Evolutionary conservation across 1,140 invertebrate genomes (phyloP).

Genomic region (Philopotamus ludificatus): DNA sequence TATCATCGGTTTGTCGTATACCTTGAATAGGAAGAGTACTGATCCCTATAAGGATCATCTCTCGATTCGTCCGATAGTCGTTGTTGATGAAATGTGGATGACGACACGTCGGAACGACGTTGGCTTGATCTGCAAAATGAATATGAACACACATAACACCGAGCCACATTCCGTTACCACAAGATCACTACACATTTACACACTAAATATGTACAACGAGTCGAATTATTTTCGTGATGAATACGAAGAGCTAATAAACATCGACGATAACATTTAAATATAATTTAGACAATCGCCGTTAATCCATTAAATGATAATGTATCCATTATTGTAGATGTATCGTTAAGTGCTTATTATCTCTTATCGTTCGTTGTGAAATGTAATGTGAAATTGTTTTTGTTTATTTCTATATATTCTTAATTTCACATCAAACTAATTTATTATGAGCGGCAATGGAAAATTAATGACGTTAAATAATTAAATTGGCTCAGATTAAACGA

Average conservation of each 20-base stretch:
- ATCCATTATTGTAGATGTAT: not conserved
- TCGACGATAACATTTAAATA: not conserved
- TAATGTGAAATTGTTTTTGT: too few species aligned
- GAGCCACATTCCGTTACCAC: not conserved
- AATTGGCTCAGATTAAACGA: too few species aligned
- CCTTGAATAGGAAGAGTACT: conserved; percentile 49
- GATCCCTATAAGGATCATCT: conserved; percentile 48
- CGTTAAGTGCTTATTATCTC: too few species aligned
- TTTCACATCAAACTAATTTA: too few species aligned
- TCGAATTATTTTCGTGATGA: too few species aligned
- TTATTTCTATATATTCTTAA: too few species aligned
- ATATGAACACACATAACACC: conserved; percentile 20
- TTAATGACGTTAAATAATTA: too few species aligned
- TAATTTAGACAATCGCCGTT: not conserved
- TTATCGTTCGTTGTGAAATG: too few species aligned
- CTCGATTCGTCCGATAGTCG: conserved; percentile 45
- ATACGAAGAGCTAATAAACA: not conserved
- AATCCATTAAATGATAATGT: not conserved
- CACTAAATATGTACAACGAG: too few species aligned
- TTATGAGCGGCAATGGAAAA: too few species aligned
- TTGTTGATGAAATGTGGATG: conserved; percentile 32
- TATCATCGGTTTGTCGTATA: too few species aligned
- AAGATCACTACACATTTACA: too few species aligned
- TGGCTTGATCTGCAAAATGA: conserved; percentile 45
- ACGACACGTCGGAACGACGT: conserved; percentile 43